These are phyloP conservation scores for Azorinus chamasolen DNA, from an alignment of 2,888 invertebrate genomes.

Conservation along the genomic window DNA sequence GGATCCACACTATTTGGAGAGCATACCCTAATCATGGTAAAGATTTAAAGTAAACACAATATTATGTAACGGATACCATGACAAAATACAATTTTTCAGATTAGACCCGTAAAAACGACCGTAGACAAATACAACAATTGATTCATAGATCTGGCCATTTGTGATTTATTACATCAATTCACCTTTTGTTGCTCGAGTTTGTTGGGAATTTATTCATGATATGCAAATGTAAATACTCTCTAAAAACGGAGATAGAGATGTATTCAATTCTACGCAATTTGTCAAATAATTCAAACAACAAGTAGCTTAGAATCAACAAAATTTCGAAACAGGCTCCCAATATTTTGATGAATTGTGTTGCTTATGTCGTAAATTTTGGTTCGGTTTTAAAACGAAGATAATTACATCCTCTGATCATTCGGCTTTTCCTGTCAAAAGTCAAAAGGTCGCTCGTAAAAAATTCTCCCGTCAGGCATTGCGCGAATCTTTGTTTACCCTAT, in stretches of 20 bases:
- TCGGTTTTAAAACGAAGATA: conserved; percentile 36
- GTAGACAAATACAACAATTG: conserved; percentile 32
- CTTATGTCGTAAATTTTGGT: conserved; percentile 59
- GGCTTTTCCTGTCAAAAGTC: conserved; percentile 45
- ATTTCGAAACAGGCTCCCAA: conserved; percentile 30
- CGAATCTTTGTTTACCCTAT: not conserved
- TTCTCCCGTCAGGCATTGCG: conserved; percentile 16
- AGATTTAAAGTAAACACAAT: too few relatives aligned
- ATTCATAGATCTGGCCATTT: conserved; percentile 21
- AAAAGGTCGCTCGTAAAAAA: conserved; percentile 51
- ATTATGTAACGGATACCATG: not conserved
- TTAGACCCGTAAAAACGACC: not conserved
- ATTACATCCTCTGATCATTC: conserved; percentile 41
- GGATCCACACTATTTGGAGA: too few relatives aligned
- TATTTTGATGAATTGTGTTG: conserved; percentile 57
- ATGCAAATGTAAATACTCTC: conserved; percentile 51
- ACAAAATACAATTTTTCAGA: not conserved
- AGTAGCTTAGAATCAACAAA: conserved; percentile 47
- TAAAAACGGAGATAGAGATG: conserved; percentile 34
- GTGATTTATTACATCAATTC: conserved; percentile 28
- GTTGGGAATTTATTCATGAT: conserved; percentile 51
- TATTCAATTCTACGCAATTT: conserved; percentile 51
- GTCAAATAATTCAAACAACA: conserved; percentile 60
- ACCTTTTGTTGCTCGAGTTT: too few relatives aligned
- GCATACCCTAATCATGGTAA: too few relatives aligned